Evolutionary conservation across 1,140 invertebrate species (phyloP), one percentile per base, ranked within the genome.

Genomic region (Scylla paramamosain): DNA sequence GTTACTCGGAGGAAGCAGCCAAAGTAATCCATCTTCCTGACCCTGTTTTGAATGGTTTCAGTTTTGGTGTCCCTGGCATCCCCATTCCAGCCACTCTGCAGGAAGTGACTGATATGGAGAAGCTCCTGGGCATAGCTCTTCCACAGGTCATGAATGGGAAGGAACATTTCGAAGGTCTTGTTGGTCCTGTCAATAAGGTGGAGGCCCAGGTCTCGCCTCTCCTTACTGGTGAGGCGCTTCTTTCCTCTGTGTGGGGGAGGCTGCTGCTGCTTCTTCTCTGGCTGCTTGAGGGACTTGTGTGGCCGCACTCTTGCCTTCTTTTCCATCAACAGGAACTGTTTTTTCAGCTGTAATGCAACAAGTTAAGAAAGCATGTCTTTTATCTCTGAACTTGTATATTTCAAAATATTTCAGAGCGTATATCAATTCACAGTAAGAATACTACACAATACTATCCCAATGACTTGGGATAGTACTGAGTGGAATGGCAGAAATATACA

Each of bases 1-100:
- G 96, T 95, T 4, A 96, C 96, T 29, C 92, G 67, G 28, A 95
- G 29, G 20, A 95, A 92, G 67, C 95, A 94, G 10, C 96, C 96
- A 95, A 96, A 96, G 83, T 92, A 96, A 16, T 96, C 96, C n/a
- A 95, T 93, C 31, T 95, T 96, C 91, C 92, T 93, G 12, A 96
- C 28, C 52, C 92, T 95, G 48, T 95, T 95, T 77, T 95, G 96
- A 10, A 96, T 45, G 48, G 93, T 83, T 59, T 83, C 88, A 28
- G 94, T 96, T 46, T 87, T 94, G 12, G 86, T 67, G 32, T 96
- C 93, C 14, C 93, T 87, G 86, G 92, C 89, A 82, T 48, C 90
- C 0, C 95, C 95, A 28, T 86, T 91, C 95, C 95, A 96, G 10
- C 92, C 92, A 77, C 84, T 94, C 25, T 87, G 52, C 4, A 91